Evolutionary conservation across 2,797 vertebrate species (phyloP).

Genomic region (Choloepus didactylus): DNA sequence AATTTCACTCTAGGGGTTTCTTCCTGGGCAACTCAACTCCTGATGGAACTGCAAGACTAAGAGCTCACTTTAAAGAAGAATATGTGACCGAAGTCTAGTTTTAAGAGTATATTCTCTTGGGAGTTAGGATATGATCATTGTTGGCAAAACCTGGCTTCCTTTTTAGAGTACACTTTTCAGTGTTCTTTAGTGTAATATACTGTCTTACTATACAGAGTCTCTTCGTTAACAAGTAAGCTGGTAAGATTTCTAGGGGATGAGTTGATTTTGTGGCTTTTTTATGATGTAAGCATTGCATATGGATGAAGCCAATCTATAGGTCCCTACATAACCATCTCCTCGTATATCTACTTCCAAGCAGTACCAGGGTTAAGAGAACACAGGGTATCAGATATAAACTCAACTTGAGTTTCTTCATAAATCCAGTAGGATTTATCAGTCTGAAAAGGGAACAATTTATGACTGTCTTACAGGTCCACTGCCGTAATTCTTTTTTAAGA

Average conservation of each 20-base stretch:
- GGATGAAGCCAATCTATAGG: not conserved
- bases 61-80: not conserved
- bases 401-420: not conserved
- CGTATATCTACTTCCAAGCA: too few relatives aligned
- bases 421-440: not conserved
- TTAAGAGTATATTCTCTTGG: not conserved
- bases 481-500: not conserved
- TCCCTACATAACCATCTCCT: not conserved
- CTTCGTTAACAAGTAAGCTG: not conserved
- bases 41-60: not conserved
- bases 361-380: not conserved
- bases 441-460: not conserved
- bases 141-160: conserved; percentile 5
- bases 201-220: not conserved
- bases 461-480: not conserved
- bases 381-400: not conserved
- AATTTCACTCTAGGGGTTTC: not conserved
- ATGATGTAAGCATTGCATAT: not conserved
- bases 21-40: conserved; percentile 18
- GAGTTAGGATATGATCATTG: not conserved
- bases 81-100: not conserved
- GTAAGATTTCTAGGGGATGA: conserved; percentile 3
- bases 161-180: not conserved
- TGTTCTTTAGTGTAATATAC: not conserved
- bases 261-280: not conserved